These are phyloP conservation scores for Paracanthobrama guichenoti DNA, from an alignment of 2,113 vertebrate genomes.

Conservation along the genomic window DNA sequence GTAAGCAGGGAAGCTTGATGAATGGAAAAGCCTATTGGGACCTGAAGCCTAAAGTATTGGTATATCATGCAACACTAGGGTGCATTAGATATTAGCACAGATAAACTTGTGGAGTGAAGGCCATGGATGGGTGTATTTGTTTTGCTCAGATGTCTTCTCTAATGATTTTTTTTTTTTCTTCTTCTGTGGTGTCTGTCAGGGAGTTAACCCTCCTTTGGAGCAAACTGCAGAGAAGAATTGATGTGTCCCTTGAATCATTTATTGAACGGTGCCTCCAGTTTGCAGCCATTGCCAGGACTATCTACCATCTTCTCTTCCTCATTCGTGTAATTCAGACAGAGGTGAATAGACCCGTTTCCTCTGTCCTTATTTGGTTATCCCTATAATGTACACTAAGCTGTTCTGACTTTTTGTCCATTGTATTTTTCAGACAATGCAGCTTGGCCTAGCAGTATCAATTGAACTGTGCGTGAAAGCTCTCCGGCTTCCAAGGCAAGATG, in stretches of 20 bases:
- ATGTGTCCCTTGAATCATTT: slow-evolving; percentile 88
- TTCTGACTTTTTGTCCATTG: background rate
- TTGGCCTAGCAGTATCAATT: slow-evolving; percentile 86
- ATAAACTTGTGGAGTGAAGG: too few species aligned
- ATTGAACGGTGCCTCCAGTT: slow-evolving; percentile 96
- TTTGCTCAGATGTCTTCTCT: background rate
- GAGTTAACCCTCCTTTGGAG: slow-evolving; percentile 95
- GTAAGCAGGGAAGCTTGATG: too few species aligned
- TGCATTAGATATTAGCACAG: too few species aligned
- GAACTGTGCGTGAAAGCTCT: slow-evolving; percentile 94
- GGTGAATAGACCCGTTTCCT: slow-evolving; percentile 68
- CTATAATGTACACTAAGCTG: background rate
- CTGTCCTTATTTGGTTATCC: background rate
- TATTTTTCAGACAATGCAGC: slow-evolving; percentile 79
- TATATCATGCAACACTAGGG: too few species aligned
- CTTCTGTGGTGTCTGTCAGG: slow-evolving; percentile 70
- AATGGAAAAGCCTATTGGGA: too few species aligned
- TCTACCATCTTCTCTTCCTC: slow-evolving; percentile 92
- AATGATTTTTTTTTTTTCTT: background rate
- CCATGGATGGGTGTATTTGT: background rate
- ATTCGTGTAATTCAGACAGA: slow-evolving; percentile 95
- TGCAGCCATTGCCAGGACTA: slow-evolving; percentile 93
- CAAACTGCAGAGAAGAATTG: slow-evolving; percentile 92
- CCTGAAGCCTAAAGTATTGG: too few species aligned
- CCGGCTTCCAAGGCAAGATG: slow-evolving; percentile 87